phyloP scores from a whole-genome alignment of 2,113 vertebrate species.

The Toxostoma redivivum region DNA sequence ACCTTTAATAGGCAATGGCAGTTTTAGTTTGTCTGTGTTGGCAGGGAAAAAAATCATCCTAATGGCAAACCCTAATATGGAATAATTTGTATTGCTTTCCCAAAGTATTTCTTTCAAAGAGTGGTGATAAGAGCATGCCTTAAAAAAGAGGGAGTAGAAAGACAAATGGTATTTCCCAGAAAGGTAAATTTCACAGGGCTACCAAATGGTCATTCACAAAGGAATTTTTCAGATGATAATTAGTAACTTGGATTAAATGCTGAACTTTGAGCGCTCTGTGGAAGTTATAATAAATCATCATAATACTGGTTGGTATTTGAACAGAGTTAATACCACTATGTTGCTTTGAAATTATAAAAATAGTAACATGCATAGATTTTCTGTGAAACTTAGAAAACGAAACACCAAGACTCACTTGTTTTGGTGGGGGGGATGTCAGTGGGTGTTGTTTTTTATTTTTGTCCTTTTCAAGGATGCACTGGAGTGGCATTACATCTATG shows the following conservation, averaged over 20 bases:
- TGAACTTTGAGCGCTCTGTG: not conserved
- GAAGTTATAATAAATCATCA: not conserved
- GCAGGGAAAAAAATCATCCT: not conserved
- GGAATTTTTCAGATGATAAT: not conserved
- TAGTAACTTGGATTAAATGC: not conserved
- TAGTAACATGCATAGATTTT: not conserved
- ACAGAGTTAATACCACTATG: not conserved
- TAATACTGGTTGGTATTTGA: not conserved
- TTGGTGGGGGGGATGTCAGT: accelerated
- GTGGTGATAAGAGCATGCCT: not conserved
- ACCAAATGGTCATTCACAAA: not conserved
- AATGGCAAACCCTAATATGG: not conserved
- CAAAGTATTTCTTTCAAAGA: not conserved
- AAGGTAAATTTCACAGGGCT: not conserved
- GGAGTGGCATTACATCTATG: not conserved
- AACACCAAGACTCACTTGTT: not conserved
- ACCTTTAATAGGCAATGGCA: not conserved
- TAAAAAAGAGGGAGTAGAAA: not conserved
- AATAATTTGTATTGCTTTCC: not conserved
- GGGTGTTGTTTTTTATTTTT: not conserved
- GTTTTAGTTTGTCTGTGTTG: not conserved
- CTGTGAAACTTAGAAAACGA: not conserved
- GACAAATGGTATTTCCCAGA: not conserved
- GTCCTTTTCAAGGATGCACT: not conserved
- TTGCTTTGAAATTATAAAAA: not conserved